These are phyloP conservation scores for Montipora foliosa DNA, from an alignment of 64 coral and sea anemone genomes.

Conservation along the genomic window DNA sequence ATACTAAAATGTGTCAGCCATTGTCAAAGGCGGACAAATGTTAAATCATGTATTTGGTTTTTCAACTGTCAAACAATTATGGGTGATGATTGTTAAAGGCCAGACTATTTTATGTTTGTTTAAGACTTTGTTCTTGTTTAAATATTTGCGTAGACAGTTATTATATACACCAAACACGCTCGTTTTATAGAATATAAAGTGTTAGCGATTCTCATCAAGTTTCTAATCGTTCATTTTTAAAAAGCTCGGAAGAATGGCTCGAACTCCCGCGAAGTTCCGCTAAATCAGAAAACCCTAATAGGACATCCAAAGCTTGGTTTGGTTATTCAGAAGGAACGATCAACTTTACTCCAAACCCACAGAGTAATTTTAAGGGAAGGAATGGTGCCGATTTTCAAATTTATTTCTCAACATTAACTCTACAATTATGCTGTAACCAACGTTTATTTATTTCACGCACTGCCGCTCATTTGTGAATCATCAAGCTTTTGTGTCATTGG, in stretches of 20 bases:
- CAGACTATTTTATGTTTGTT: background rate
- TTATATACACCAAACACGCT: background rate
- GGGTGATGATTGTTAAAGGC: background rate
- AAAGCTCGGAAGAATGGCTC: no score
- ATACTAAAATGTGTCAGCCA: no score
- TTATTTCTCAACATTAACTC: background rate
- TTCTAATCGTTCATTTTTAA: no score
- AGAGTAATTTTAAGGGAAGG: background rate
- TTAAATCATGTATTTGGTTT: background rate
- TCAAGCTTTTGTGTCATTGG: background rate
- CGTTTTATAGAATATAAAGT: no score
- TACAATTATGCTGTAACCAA: background rate
- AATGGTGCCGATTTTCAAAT: background rate
- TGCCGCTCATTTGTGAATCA: background rate
- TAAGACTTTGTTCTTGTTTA: background rate
- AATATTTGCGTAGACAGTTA: background rate
- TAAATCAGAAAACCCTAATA: no score
- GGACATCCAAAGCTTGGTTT: no score
- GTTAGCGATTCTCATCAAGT: no score
- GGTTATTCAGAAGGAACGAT: background rate
- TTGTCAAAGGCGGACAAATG: no score
- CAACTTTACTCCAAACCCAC: background rate
- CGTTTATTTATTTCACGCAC: background rate
- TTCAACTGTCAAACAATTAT: background rate
- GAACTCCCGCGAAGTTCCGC: no score